phyloP scores from a whole-genome alignment of 2,888 invertebrate genomes.

The Andrena bucephala region DNA sequence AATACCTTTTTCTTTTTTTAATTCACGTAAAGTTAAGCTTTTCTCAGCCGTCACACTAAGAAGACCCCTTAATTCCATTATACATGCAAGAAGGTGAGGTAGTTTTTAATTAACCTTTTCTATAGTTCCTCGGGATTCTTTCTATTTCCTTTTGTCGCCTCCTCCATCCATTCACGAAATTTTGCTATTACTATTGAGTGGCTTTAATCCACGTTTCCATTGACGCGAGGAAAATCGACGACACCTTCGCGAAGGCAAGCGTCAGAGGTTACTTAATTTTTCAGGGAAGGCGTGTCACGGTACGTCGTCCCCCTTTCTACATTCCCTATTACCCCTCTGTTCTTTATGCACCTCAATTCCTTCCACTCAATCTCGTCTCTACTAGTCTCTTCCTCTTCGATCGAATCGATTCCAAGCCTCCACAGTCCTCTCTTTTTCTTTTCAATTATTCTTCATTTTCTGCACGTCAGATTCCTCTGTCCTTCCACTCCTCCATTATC shows the following conservation, averaged over 20 bases:
- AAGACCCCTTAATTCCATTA: too few species aligned
- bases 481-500: conserved; percentile 25
- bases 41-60: too few species aligned
- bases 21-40: too few species aligned
- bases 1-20: too few species aligned
- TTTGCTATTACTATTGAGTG: conserved; percentile 29
- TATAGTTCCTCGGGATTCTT: background rate
- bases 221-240: conserved; percentile 18
- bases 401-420: background rate
- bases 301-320: background rate
- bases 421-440: background rate
- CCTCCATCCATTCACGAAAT: background rate
- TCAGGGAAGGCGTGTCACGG: conserved; percentile 6
- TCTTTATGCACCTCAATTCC: background rate
- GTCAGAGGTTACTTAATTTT: conserved; percentile 37
- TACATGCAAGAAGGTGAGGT: too few species aligned
- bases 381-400: background rate
- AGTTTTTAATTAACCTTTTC: background rate
- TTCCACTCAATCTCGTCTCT: background rate
- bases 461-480: background rate
- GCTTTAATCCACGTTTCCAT: conserved; percentile 23
- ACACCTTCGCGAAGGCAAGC: background rate
- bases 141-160: background rate
- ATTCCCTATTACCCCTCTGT: background rate
- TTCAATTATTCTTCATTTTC: conserved; percentile 3